Conservation (phyloP, 2,113 vertebrate species). For the Canis aureus region DNA sequence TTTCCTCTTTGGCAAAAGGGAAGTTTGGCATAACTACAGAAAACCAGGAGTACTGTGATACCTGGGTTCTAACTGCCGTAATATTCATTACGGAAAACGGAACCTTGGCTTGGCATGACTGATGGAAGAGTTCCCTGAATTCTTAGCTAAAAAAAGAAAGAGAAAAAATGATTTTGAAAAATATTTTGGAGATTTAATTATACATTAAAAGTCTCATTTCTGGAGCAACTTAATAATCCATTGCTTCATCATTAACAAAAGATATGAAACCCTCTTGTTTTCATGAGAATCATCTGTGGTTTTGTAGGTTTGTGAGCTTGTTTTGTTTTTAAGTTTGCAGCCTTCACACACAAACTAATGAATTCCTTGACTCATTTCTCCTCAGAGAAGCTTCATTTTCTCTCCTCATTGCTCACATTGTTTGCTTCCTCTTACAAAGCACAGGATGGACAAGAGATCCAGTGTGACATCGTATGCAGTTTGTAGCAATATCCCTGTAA, state of each 20-base stretch:
- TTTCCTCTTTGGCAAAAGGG: neutral
- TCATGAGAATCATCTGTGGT: neutral
- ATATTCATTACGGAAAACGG: neutral
- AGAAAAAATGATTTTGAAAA: neutral
- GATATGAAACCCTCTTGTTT: neutral
- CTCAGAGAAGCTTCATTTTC: neutral
- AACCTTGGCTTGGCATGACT: neutral
- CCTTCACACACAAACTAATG: neutral
- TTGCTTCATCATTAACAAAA: neutral
- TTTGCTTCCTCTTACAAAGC: slow-evolving; percentile 11
- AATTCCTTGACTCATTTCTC: slow-evolving; percentile 31
- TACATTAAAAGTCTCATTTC: neutral
- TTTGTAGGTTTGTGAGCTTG: neutral
- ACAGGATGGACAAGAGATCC: neutral
- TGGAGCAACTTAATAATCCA: neutral
- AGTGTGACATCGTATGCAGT: neutral
- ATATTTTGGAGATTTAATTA: neutral
- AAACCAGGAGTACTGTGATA: neutral
- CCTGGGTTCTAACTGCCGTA: neutral
- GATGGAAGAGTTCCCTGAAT: neutral
- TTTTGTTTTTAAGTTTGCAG: slow-evolving; percentile 40
- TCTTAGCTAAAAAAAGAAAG: neutral
- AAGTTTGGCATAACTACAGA: neutral
- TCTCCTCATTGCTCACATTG: neutral
- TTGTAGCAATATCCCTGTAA: neutral